A percentile compares a stretch with the other conserved stretches of the same genome.
phyloP scores from a whole-genome alignment of 2,888 invertebrate species.

The Volucella inanis region DNA sequence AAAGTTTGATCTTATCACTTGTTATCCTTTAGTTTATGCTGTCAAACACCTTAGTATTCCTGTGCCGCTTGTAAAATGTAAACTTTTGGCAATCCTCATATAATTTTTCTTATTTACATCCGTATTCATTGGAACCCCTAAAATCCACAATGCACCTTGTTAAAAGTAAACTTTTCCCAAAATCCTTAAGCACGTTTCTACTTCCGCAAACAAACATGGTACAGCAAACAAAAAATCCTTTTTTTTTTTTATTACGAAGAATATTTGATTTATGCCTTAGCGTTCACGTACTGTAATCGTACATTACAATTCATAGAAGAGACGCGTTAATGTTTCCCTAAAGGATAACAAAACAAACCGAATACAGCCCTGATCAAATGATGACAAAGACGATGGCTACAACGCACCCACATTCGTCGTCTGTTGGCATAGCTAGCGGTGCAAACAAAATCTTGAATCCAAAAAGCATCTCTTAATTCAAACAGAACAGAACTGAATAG shows the following conservation, averaged over 20 bases:
- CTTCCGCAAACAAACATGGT: neutral
- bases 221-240: neutral
- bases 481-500: neutral
- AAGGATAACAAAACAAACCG: constrained; percentile 50
- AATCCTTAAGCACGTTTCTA: constrained; percentile 30
- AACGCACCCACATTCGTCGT: constrained; percentile 40
- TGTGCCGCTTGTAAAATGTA: no score
- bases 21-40: no score
- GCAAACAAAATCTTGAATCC: constrained; percentile 2
- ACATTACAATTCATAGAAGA: constrained; percentile 62
- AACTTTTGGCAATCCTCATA: no score
- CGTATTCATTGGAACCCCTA: no score
- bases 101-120: no score
- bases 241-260: neutral
- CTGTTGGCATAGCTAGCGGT: constrained; percentile 45
- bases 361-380: constrained; percentile 37
- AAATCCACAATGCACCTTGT: no score
- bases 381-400: neutral
- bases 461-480: constrained; percentile 26
- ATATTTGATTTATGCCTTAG: constrained; percentile 58
- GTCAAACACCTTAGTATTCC: no score
- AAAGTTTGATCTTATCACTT: no score
- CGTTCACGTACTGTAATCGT: constrained; percentile 58
- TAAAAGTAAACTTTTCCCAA: neutral
- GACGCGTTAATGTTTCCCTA: constrained; percentile 52